phyloP scores from a whole-genome alignment of 1,140 invertebrate species.

The Acromyrmex echinatior region DNA sequence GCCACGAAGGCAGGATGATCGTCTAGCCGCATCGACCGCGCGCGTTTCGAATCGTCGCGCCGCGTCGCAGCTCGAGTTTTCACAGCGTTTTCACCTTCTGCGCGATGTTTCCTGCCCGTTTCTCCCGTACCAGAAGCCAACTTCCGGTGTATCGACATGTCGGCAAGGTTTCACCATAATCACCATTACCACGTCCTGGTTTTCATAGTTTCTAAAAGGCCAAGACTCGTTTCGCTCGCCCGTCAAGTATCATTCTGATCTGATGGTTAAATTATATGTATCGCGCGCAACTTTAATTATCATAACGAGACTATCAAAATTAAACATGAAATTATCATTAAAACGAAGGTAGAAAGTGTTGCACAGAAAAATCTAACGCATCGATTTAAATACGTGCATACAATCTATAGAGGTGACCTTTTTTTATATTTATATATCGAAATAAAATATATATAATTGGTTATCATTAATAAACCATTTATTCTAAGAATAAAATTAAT shows the following conservation, averaged over 20 bases:
- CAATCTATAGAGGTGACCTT: too few relatives aligned
- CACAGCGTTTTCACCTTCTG: constrained; percentile 52
- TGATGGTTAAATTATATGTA: constrained; percentile 25
- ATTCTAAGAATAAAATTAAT: not conserved
- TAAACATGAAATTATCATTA: constrained; percentile 10
- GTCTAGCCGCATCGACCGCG: constrained; percentile 84
- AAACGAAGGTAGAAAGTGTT: not conserved
- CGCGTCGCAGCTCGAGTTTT: constrained; percentile 30
- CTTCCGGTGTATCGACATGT: constrained; percentile 64
- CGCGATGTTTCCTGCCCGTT: constrained; percentile 28
- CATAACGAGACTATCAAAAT: constrained; percentile 5
- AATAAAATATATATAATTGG: too few relatives aligned
- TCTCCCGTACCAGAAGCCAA: constrained; percentile 25
- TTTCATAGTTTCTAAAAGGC: constrained; percentile 57
- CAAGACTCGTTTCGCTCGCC: constrained; percentile 35
- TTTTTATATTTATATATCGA: not conserved
- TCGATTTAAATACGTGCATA: not conserved
- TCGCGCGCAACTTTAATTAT: constrained; percentile 4
- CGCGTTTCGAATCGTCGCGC: constrained; percentile 5
- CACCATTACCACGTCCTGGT: constrained; percentile 54
- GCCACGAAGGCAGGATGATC: constrained; percentile 70
- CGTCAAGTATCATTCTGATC: not conserved
- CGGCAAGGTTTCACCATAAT: constrained; percentile 60
- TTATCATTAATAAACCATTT: not conserved
- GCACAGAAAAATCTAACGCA: not conserved